Percentiles rank a stretch among this genome's conserved stretches.
Evolutionary conservation across 2,888 invertebrate species (phyloP).

Genomic region (Pimpla rufipes): DNA sequence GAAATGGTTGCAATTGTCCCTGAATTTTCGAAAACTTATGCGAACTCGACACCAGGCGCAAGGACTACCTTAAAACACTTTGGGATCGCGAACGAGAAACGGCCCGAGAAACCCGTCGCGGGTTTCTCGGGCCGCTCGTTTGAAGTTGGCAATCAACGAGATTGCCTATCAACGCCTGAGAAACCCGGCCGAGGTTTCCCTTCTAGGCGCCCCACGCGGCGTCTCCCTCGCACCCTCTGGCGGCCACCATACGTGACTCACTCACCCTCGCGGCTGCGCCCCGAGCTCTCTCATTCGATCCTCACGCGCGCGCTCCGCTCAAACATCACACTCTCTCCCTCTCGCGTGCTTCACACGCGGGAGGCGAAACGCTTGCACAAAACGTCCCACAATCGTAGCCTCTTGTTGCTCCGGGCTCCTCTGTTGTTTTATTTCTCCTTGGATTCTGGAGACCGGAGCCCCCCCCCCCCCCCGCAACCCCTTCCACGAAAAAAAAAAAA

Average conservation of each 20-base stretch:
- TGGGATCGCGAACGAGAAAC: constrained; percentile 19
- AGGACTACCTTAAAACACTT: no score
- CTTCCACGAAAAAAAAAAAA: constrained; percentile 46
- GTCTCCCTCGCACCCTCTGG: constrained; percentile 61
- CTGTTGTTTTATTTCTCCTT: constrained; percentile 59
- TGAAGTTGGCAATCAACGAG: constrained; percentile 85
- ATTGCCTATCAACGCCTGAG: constrained; percentile 84
- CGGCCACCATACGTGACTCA: constrained; percentile 47
- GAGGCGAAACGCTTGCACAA: constrained; percentile 74
- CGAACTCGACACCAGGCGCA: no score
- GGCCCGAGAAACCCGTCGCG: constrained; percentile 6
- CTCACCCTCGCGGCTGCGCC: constrained; percentile 39
- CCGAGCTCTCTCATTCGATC: constrained; percentile 18
- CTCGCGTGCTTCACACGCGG: constrained; percentile 35
- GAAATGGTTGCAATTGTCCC: no score
- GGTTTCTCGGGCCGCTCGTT: constrained; percentile 82
- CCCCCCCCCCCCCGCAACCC: constrained; percentile 5
- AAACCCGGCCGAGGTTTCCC: constrained; percentile 74
- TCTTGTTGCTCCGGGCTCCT: constrained; percentile 70
- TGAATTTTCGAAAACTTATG: no score
- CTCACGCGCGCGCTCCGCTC: no score
- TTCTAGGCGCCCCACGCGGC: constrained; percentile 51
- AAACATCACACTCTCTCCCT: constrained; percentile 52
- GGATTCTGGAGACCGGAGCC: neutral
- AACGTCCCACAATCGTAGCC: constrained; percentile 75